These are phyloP conservation scores for Cyanocitta stelleri DNA, from an alignment of 2,113 vertebrate genomes.

Conservation along the genomic window DNA sequence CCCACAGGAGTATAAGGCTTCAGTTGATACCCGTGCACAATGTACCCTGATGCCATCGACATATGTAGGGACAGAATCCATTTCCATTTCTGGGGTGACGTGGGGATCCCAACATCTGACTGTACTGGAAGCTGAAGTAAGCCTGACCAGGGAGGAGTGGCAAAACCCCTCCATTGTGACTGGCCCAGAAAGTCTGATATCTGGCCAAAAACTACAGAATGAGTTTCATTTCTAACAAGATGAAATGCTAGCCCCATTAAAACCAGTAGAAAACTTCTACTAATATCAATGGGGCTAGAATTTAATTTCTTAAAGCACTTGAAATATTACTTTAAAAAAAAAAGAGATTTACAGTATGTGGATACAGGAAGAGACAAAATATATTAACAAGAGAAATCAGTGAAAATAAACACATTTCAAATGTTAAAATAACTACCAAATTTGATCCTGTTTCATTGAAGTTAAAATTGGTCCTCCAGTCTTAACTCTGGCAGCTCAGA, in stretches of 20 bases:
- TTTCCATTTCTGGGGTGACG: too few relatives aligned
- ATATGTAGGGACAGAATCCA: too few relatives aligned
- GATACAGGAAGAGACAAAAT: background rate
- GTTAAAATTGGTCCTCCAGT: background rate
- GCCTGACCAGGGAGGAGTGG: too few relatives aligned
- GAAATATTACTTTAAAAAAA: background rate
- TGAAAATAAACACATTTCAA: background rate
- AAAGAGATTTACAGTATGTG: background rate
- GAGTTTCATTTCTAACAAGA: background rate
- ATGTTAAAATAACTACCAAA: background rate
- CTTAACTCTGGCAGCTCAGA: conserved; percentile 19
- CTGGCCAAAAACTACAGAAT: background rate
- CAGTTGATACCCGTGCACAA: too few relatives aligned
- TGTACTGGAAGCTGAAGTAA: too few relatives aligned
- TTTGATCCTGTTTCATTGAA: background rate
- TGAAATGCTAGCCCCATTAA: background rate
- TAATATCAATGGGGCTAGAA: background rate
- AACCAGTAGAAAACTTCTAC: background rate
- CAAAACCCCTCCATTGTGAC: too few relatives aligned
- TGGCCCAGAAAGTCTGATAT: background rate
- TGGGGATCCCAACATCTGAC: too few relatives aligned
- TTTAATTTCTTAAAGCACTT: background rate
- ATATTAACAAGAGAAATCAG: background rate
- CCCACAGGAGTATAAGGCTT: too few relatives aligned
- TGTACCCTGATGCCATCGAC: too few relatives aligned